These are phyloP conservation scores for Myrmophylax atrothorax DNA, from an alignment of 2,113 vertebrate species.

Conservation along the genomic window DNA sequence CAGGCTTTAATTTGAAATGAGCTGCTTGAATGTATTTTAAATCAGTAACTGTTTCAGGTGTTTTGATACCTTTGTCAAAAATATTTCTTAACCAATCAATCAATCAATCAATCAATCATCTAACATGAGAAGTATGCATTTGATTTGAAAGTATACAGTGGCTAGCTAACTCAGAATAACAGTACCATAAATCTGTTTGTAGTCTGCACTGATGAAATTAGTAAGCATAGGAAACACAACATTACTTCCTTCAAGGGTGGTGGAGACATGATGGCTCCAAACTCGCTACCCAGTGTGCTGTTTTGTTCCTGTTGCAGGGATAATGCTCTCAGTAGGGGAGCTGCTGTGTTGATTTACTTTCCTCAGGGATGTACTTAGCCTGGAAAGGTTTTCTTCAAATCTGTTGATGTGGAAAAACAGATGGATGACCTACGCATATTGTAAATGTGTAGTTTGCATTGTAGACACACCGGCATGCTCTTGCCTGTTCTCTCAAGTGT, in stretches of 20 bases:
- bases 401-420: neutral
- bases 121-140: neutral
- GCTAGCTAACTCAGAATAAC: neutral
- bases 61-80: neutral
- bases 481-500: neutral
- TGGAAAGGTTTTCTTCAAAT: neutral
- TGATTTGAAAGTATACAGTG: neutral
- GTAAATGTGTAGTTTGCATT: neutral
- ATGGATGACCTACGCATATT: neutral
- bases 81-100: neutral
- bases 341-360: neutral
- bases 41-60: neutral
- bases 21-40: neutral
- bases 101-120: too few species aligned
- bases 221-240: neutral
- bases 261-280: neutral
- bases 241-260: neutral
- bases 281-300: neutral
- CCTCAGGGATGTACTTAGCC: neutral
- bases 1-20: neutral
- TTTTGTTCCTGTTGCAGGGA: neutral
- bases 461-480: neutral
- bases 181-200: neutral
- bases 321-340: neutral
- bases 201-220: neutral